phyloP scores from a whole-genome alignment of 2,113 vertebrate species.

The Euleptes europaea region DNA sequence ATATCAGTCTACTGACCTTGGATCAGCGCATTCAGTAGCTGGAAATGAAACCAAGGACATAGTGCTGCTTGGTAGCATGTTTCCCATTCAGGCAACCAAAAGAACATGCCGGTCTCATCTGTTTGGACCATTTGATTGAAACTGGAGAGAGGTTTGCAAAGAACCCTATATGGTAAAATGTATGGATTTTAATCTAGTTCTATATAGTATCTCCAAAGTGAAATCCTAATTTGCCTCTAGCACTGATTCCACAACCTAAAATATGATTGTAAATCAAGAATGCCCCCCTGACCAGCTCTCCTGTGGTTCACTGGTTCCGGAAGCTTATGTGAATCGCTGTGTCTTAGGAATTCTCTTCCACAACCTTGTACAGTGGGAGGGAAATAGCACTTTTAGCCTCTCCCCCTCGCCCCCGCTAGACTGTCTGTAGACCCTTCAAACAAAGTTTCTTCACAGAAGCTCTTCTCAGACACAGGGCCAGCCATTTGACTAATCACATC shows the following conservation, averaged over 20 bases:
- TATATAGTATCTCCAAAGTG: neutral
- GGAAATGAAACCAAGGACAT: neutral
- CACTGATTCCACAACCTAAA: neutral
- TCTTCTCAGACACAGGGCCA: too few relatives aligned
- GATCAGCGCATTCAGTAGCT: neutral
- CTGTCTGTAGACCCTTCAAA: neutral
- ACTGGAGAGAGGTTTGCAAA: neutral
- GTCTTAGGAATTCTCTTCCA: neutral
- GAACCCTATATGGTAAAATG: neutral
- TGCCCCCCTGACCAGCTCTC: neutral
- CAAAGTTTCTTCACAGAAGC: neutral
- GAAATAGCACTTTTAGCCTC: neutral
- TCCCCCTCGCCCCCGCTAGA: neutral
- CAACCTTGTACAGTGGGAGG: neutral
- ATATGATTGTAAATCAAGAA: neutral
- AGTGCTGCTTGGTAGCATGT: neutral
- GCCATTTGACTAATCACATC: too few relatives aligned
- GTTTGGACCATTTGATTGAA: neutral
- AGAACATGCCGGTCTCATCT: neutral
- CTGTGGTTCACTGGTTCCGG: neutral
- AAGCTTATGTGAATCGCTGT: neutral
- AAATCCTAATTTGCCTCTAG: neutral
- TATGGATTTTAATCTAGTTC: neutral
- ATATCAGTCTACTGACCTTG: conserved; percentile 8
- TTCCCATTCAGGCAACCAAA: neutral